Percentiles rank a stretch among this genome's conserved stretches.
Conservation (phyloP, 2,113 vertebrate species). For the Etheostoma spectabile region DNA sequence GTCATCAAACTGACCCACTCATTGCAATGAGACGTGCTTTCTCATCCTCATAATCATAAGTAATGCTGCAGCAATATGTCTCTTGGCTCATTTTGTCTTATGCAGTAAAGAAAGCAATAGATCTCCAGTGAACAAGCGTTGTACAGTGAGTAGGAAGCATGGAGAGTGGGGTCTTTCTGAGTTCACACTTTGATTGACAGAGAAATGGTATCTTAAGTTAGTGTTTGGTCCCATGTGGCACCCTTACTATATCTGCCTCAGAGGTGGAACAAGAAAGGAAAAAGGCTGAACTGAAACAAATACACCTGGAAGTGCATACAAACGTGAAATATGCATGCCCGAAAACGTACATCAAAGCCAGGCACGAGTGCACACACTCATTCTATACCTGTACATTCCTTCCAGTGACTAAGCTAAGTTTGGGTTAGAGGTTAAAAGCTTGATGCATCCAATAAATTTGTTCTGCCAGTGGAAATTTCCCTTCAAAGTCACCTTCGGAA, state of each 20-base stretch:
- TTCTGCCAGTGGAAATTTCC: constrained; percentile 34
- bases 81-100: constrained; percentile 44
- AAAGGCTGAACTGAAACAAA: constrained; percentile 20
- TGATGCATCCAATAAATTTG: constrained; percentile 52
- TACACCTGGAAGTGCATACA: neutral
- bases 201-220: constrained; percentile 49
- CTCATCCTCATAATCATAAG: constrained; percentile 28
- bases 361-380: neutral
- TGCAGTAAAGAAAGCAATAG: constrained; percentile 33
- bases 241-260: constrained; percentile 15
- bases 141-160: constrained; percentile 15
- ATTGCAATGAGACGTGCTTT: constrained; percentile 56
- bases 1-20: constrained; percentile 48
- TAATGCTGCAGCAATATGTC: neutral
- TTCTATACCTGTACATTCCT: constrained; percentile 23
- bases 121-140: constrained; percentile 43
- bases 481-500: constrained; percentile 64
- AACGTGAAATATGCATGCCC: neutral
- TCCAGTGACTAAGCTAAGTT: constrained; percentile 2
- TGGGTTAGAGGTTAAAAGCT: constrained; percentile 57
- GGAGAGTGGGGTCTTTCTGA: constrained; percentile 62
- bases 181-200: constrained; percentile 61
- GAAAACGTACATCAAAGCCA: neutral
- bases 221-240: constrained; percentile 56
- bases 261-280: constrained; percentile 8